Evolutionary conservation across 2,888 invertebrate genomes (phyloP), one percentile per base, ranked within the genome.

Genomic region (Perithous albicinctus): DNA sequence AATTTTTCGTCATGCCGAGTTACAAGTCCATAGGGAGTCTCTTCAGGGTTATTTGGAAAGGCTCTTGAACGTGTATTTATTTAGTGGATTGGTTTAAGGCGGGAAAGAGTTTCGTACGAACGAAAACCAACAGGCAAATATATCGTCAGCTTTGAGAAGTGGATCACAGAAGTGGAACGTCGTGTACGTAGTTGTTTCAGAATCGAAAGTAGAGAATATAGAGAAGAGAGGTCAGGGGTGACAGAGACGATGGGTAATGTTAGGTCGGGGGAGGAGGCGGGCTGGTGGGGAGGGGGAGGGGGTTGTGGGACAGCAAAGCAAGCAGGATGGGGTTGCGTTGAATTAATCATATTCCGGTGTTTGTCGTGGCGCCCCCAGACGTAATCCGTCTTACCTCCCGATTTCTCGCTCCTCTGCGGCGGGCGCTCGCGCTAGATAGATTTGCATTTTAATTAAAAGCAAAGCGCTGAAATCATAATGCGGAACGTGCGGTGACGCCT

Each of bases 381-480:
- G 90, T 92, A 92, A 92, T 92, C 92, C 92, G 92, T 92, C 92
- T 92, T 92, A 92, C 92, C 92, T 92, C 89, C 88, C 89, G 89
- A 90, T 91, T 90, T 84, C 86, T 85, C 85, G 80, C 83, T 78
- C 85, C 86, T 78, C 86, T 74, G 78, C 67, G 75, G 79, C 79
- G 59, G 73, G 61, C 79, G 51, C 61, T 64, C 75, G 46, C 75
- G 85, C 87, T 85, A 89, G 90, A 91, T 91, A 93, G 94, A 94
- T 94, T 94, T 94, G 94, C 94, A 94, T 94, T 94, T 94, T 94
- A 94, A 94, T 94, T 94, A 94, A 94, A 93, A 93, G 93, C 93
- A 93, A 93, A 94, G 94, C 94, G 94, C 93, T 94, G 94, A 94
- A 94, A 94, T 94, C 94, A 94, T 94, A 94, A 94, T 94, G 94